Percentiles rank a stretch among this genome's conserved stretches.
phyloP scores from a whole-genome alignment of 1,140 invertebrate species.

The Luehdorfia chinensis region DNA sequence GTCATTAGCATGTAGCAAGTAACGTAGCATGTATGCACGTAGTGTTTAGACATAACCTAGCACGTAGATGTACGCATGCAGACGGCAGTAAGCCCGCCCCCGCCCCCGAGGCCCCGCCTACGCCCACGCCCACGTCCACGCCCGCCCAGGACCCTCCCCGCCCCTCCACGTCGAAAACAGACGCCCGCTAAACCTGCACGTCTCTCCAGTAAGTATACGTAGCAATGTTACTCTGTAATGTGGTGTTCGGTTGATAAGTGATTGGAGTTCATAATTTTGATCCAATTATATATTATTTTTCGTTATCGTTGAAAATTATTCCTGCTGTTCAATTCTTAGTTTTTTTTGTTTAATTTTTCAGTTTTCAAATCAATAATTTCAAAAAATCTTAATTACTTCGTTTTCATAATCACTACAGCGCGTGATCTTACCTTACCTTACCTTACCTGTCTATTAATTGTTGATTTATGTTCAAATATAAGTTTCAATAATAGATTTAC shows the following conservation, averaged over 20 bases:
- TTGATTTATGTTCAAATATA: too few species aligned
- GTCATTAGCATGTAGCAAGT: conserved; percentile 32
- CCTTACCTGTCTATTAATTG: too few species aligned
- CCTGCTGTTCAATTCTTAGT: too few species aligned
- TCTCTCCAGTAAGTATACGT: conserved; percentile 59
- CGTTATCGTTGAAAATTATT: too few species aligned
- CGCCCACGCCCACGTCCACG: conserved; percentile 18
- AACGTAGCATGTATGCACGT: conserved; percentile 52
- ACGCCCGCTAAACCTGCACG: conserved; percentile 67
- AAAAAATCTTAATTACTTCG: too few species aligned
- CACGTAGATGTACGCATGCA: conserved; percentile 71
- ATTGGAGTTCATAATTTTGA: neutral
- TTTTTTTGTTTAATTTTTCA: too few species aligned
- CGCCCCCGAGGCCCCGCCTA: conserved; percentile 22
- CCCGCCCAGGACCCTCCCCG: conserved; percentile 28
- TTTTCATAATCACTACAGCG: too few species aligned
- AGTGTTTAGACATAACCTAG: conserved; percentile 59
- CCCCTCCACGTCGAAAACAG: conserved; percentile 49
- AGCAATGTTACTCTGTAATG: neutral
- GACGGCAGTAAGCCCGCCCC: conserved; percentile 36
- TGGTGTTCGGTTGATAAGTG: neutral
- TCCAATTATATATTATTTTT: too few species aligned
- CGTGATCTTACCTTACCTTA: too few species aligned
- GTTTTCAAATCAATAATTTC: too few species aligned
- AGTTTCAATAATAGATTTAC: too few species aligned